A percentile compares a stretch with the other conserved stretches of the same genome.
These are phyloP conservation scores for Zhuqinia jingwanae DNA, from an alignment of 2,888 invertebrate genomes.

Conservation along the genomic window DNA sequence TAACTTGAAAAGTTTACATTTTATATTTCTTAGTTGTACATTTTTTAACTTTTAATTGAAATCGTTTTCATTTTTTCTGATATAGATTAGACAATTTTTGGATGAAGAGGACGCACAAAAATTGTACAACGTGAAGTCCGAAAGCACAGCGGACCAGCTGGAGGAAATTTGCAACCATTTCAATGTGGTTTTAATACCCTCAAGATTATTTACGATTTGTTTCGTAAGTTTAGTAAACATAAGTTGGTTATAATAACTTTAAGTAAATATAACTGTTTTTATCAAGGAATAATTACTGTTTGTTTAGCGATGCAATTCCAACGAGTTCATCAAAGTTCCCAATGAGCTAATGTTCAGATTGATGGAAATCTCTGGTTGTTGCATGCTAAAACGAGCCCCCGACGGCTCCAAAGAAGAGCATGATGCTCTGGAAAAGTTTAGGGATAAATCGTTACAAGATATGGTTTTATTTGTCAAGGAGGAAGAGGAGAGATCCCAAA, in stretches of 20 bases:
- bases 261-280: background rate
- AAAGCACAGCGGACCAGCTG: constrained; percentile 85
- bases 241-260: background rate
- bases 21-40: constrained; percentile 51
- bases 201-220: constrained; percentile 88
- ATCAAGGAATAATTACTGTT: background rate
- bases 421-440: background rate
- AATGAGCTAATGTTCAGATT: constrained; percentile 63
- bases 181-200: constrained; percentile 85
- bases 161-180: constrained; percentile 86
- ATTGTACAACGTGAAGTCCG: constrained; percentile 74
- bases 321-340: constrained; percentile 82
- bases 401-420: background rate
- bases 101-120: background rate
- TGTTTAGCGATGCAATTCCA: constrained; percentile 82
- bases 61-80: background rate
- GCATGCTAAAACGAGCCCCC: background rate
- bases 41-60: background rate
- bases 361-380: constrained; percentile 2
- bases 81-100: background rate
- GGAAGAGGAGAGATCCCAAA: background rate
- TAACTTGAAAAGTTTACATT: constrained; percentile 79
- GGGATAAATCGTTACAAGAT: background rate
- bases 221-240: constrained; percentile 83
- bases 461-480: constrained; percentile 42